Evolutionary conservation across 2,888 invertebrate genomes (phyloP).

Genomic region (Agonopterix subpropinquella): DNA sequence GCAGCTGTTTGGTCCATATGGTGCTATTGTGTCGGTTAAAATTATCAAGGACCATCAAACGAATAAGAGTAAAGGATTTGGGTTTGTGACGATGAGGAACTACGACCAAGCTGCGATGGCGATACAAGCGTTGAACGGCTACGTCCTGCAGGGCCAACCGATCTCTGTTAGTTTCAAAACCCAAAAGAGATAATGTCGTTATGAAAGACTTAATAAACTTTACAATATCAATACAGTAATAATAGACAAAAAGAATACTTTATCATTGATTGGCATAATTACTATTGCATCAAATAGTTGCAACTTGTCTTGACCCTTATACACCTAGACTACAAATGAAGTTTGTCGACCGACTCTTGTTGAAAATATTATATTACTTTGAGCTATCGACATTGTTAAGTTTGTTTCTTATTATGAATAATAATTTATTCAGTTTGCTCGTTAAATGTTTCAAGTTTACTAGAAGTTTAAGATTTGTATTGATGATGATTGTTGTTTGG

Average conservation of each 20-base stretch:
- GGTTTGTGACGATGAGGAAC: slow-evolving; percentile 74
- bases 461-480: slow-evolving; percentile 72
- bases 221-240: slow-evolving; percentile 72
- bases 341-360: slow-evolving; percentile 64
- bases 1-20: slow-evolving; percentile 74
- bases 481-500: slow-evolving; percentile 69
- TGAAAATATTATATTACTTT: slow-evolving; percentile 73
- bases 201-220: slow-evolving; percentile 51
- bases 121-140: slow-evolving; percentile 71
- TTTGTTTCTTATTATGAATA: slow-evolving; percentile 73
- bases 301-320: slow-evolving; percentile 34
- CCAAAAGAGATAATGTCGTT: slow-evolving; percentile 73
- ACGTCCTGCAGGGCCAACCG: slow-evolving; percentile 64
- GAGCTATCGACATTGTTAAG: slow-evolving; percentile 75
- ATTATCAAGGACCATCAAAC: slow-evolving; percentile 73
- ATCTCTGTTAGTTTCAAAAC: slow-evolving; percentile 74
- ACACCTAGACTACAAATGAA: slow-evolving; percentile 49
- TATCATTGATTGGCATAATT: slow-evolving; percentile 59
- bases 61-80: slow-evolving; percentile 73
- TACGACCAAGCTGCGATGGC: slow-evolving; percentile 74
- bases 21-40: slow-evolving; percentile 75
- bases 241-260: slow-evolving; percentile 58
- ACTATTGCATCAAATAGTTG: slow-evolving; percentile 47
- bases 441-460: slow-evolving; percentile 76
- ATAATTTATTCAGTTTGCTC: slow-evolving; percentile 76